Evolutionary conservation across 2,797 vertebrate genomes (phyloP).

Genomic region (Ctenochaetus hawaiiensis): DNA sequence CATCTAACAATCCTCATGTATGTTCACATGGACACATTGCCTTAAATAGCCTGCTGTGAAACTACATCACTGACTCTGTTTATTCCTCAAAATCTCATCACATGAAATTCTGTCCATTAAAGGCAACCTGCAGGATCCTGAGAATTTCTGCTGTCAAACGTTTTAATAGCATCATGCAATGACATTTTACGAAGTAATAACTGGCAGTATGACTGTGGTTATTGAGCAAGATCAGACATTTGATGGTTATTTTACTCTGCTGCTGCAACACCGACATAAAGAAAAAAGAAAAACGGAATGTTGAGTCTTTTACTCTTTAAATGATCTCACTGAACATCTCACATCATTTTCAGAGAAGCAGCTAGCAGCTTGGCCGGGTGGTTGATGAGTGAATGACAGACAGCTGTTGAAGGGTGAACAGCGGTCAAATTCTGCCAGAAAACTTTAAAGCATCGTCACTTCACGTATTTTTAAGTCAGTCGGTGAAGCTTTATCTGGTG

Average conservation of each 20-base stretch:
- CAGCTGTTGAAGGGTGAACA: background rate
- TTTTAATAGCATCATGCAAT: background rate
- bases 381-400: background rate
- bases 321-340: background rate
- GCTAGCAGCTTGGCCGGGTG: background rate
- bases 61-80: background rate
- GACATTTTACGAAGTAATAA: background rate
- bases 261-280: background rate
- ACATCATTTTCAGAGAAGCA: background rate
- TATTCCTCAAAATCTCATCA: background rate
- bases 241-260: background rate
- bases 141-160: background rate
- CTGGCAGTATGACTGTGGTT: background rate
- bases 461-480: background rate
- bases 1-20: background rate
- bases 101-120: background rate
- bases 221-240: background rate
- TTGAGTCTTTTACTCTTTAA: background rate
- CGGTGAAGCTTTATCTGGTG: too few species aligned
- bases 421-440: too few species aligned
- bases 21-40: background rate
- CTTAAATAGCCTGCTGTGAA: background rate
- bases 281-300: background rate
- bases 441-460: background rate
- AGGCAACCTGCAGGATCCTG: background rate